Evolutionary conservation across 2,888 invertebrate genomes (phyloP).

Genomic region (Scrobipalpa costella): DNA sequence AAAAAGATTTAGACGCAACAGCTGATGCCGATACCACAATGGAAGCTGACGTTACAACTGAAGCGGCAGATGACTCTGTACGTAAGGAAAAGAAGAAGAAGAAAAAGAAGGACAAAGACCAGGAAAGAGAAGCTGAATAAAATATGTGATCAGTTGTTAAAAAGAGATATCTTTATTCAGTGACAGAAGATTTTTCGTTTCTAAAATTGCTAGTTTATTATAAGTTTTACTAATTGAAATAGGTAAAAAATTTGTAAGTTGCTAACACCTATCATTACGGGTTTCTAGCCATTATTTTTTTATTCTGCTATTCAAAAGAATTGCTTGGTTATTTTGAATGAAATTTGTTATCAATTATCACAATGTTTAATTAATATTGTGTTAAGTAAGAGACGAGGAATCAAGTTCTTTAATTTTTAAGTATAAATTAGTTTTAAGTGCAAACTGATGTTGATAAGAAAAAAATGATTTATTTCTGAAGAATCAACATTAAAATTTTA

Average conservation of each 20-base stretch:
- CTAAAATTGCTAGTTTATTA: background rate
- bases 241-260: background rate
- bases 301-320: background rate
- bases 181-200: background rate
- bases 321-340: background rate
- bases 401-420: slow-evolving; percentile 1
- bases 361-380: background rate
- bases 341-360: background rate
- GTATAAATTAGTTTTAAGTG: background rate
- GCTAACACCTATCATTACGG: background rate
- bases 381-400: background rate
- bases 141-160: background rate
- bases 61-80: slow-evolving; percentile 60
- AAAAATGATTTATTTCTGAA: background rate
- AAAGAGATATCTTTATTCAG: background rate
- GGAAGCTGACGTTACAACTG: slow-evolving; percentile 62
- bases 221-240: background rate
- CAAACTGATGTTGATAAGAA: background rate
- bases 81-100: slow-evolving; percentile 89
- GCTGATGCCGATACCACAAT: slow-evolving; percentile 61
- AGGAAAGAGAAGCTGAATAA: slow-evolving; percentile 61
- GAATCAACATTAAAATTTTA: background rate
- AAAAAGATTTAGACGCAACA: slow-evolving; percentile 74
- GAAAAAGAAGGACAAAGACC: slow-evolving; percentile 87
- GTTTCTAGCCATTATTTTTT: slow-evolving; percentile 2